These are phyloP conservation scores for Drosophila stalkeri DNA, from an alignment of 2,888 invertebrate genomes.

Conservation along the genomic window DNA sequence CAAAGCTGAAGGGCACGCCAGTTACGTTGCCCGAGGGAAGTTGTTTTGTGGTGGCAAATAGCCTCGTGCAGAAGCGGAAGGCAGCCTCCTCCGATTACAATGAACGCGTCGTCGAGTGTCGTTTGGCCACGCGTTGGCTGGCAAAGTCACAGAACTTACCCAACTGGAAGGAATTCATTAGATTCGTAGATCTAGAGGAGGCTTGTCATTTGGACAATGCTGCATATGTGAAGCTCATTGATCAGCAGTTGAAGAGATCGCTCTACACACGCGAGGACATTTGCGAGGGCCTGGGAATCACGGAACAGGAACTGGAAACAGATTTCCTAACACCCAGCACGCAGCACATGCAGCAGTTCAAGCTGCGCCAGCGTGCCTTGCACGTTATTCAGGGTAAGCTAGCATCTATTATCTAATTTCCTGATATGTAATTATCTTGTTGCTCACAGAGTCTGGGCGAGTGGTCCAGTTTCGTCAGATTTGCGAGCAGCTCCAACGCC, in stretches of 20 bases:
- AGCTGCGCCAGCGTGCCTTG: constrained; percentile 93
- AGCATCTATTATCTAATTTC: too few relatives aligned
- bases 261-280: constrained; percentile 90
- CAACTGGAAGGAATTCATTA: constrained; percentile 88
- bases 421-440: neutral
- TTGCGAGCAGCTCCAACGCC: constrained; percentile 72
- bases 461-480: constrained; percentile 92
- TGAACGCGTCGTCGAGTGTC: constrained; percentile 96
- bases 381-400: constrained; percentile 91
- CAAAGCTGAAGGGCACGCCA: constrained; percentile 89
- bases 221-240: constrained; percentile 90
- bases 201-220: constrained; percentile 87
- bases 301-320: constrained; percentile 87
- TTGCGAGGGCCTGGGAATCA: constrained; percentile 87
- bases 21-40: constrained; percentile 93
- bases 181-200: constrained; percentile 91
- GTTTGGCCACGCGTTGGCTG: constrained; percentile 93
- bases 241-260: constrained; percentile 88
- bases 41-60: constrained; percentile 97
- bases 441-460: constrained; percentile 90
- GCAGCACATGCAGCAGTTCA: constrained; percentile 88
- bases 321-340: constrained; percentile 89
- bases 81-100: constrained; percentile 97
- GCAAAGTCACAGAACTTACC: constrained; percentile 87
- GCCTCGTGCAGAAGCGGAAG: constrained; percentile 95